Percentiles rank a stretch among this genome's conserved stretches.
Conservation (phyloP, 2,113 vertebrate species). For the Gnathonemus longibarbis region DNA sequence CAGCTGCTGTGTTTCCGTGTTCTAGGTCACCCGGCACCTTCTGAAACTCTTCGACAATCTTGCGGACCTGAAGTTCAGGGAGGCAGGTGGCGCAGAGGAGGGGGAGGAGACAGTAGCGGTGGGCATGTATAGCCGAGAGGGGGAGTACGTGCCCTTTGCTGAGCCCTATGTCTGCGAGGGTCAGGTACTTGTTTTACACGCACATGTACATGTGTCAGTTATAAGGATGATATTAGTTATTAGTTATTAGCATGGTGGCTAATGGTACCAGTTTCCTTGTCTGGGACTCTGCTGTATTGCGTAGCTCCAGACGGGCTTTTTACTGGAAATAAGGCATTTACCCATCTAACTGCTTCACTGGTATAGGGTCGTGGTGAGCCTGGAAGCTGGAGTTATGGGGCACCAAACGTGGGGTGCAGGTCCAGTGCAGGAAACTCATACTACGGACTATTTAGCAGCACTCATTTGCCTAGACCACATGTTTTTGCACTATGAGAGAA, state of each 20-base stretch:
- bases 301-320: neutral
- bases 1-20: neutral
- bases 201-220: neutral
- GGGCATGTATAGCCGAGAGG: constrained; percentile 65
- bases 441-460: neutral
- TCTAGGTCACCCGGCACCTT: constrained; percentile 62
- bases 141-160: constrained; percentile 60
- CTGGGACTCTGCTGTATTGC: neutral
- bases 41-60: constrained; percentile 65
- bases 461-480: neutral
- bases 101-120: constrained; percentile 36
- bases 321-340: neutral
- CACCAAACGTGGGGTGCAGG: neutral
- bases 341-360: neutral
- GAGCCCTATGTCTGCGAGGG: constrained; percentile 55
- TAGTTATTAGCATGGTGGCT: neutral
- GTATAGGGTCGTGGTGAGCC: neutral
- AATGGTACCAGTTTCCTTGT: neutral
- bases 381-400: neutral
- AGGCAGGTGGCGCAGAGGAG: constrained; percentile 36
- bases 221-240: neutral
- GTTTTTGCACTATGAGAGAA: neutral
- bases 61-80: constrained; percentile 62
- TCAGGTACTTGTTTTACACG: constrained; percentile 41
- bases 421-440: neutral